Evolutionary conservation across 2,113 vertebrate genomes (phyloP).

Genomic region (Lathamus discolor): DNA sequence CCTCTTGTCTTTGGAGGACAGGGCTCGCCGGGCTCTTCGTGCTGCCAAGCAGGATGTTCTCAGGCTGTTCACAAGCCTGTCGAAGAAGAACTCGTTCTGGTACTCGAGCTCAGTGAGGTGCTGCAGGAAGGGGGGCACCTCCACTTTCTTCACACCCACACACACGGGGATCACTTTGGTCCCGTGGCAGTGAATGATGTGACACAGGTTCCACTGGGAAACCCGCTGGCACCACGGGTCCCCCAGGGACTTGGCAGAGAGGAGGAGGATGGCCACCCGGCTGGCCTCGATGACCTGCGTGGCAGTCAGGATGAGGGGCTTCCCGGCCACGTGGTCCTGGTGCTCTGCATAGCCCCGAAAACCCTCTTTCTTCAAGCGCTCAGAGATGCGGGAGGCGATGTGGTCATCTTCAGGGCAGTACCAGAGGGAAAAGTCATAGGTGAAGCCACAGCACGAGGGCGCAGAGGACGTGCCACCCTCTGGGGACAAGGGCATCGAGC

Average conservation of each 20-base stretch:
- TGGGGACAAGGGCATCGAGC: background rate
- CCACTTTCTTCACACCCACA: background rate
- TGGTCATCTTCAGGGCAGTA: conserved; percentile 35
- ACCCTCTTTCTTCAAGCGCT: background rate
- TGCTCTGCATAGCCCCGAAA: conserved; percentile 62
- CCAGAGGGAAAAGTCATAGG: conserved; percentile 73
- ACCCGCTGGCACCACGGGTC: conserved; percentile 48
- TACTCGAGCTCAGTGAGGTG: conserved; percentile 43
- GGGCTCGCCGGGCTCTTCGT: rapidly evolving
- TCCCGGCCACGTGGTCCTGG: conserved; percentile 49
- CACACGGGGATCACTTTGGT: conserved; percentile 52
- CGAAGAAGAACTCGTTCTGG: conserved; percentile 14
- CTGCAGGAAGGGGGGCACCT: conserved; percentile 12
- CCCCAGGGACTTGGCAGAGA: conserved; percentile 17
- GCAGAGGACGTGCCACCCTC: background rate
- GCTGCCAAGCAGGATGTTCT: rapidly evolving
- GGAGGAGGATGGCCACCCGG: conserved; percentile 57
- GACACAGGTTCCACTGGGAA: conserved; percentile 46
- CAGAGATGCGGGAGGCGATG: conserved; percentile 20
- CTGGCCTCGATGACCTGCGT: conserved; percentile 37
- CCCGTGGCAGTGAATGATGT: background rate
- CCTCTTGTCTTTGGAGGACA: rapidly evolving
- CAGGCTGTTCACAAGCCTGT: conserved; percentile 24
- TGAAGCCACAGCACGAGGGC: rapidly evolving
- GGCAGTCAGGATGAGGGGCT: rapidly evolving